Base-by-base conservation (phyloP, 2,113 vertebrate species). In the Accipiter virgatus region DNA sequence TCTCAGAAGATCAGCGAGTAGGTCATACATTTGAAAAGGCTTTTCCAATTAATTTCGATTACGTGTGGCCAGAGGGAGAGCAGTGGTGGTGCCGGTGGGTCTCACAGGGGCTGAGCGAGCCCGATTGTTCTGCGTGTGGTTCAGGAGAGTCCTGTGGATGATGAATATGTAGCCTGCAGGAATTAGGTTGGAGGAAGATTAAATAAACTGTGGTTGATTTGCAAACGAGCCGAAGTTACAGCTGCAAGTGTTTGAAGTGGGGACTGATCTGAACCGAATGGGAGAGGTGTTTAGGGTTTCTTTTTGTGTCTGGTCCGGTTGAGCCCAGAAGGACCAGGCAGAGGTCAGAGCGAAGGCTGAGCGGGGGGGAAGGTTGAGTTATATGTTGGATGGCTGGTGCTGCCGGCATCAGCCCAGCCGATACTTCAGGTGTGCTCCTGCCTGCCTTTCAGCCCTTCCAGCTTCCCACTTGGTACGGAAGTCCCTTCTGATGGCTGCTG, bases 251-350 rank as follows among this genome's bases (percentile, higher is more conserved):
- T 40, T 47, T 15, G 23, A 23, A 7, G 43, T 4, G 22, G 27
- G 17, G 59, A 25, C 5, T 11, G 23, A 6, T 11, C 11, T 9
- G 52, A 32, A 27, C 25, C 1, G 1, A 42, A 17, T 3, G 10
- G 47, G 36, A 45, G 34, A 11, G 23, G n/a, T 31, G 8, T 8
- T 11, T 6, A 5, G 55, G 78, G 17, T 34, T 56, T 26, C 62
- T 10, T 23, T 4, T 11, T 13, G 50, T 2, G 15, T 4, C 23
- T 43, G 52, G 25, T 26, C 19, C 16, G 4, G 42, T 8, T 0
- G 13, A 58, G 36, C 50, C 34, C 59, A 16, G 59, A 22, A 72
- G 45, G 59, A 66, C 2, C 43, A 34, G 65, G 0, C 10, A 18
- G 50, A 52, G 25, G 36, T 14, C 34, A 6, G 27, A 34, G 61